Percentiles rank a stretch among this genome's conserved stretches.
These are phyloP conservation scores for Apamea epomidion DNA, from an alignment of 2,888 invertebrate genomes.

Conservation along the genomic window DNA sequence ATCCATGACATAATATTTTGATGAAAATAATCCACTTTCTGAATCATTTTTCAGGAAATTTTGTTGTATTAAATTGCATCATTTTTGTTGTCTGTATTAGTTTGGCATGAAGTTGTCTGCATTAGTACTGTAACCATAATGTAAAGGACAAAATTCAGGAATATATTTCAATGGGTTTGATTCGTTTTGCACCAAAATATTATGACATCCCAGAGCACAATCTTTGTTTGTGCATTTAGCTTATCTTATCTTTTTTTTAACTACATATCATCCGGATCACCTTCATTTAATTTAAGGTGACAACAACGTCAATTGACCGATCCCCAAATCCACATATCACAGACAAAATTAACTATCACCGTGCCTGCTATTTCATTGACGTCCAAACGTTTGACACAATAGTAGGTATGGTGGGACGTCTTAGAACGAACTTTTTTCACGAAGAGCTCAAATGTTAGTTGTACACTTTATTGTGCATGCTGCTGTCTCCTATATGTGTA, in stretches of 20 bases:
- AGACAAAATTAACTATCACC: no score
- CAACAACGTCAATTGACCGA: not conserved
- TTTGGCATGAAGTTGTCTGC: conserved; percentile 1
- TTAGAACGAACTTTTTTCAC: not conserved
- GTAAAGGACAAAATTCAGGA: not conserved
- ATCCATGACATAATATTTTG: conserved; percentile 5
- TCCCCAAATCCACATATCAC: not conserved
- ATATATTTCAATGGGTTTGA: not conserved
- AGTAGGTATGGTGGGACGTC: not conserved
- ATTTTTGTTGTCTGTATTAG: not conserved
- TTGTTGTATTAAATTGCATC: conserved; percentile 17
- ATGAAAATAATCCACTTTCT: conserved; percentile 1
- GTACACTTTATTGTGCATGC: not conserved
- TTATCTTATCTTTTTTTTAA: not conserved
- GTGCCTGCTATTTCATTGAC: not conserved
- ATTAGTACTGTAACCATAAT: conserved; percentile 13
- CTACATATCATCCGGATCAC: not conserved
- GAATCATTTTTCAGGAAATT: conserved; percentile 26
- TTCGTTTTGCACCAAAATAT: not conserved
- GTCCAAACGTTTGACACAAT: not conserved
- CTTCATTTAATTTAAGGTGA: not conserved
- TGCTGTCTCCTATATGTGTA: not conserved
- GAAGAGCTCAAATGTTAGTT: not conserved
- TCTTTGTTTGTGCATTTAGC: not conserved
- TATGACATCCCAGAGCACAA: no score